Evolutionary conservation across 2,113 vertebrate species (phyloP).

Genomic region (Phalacrocorax brasilianus): DNA sequence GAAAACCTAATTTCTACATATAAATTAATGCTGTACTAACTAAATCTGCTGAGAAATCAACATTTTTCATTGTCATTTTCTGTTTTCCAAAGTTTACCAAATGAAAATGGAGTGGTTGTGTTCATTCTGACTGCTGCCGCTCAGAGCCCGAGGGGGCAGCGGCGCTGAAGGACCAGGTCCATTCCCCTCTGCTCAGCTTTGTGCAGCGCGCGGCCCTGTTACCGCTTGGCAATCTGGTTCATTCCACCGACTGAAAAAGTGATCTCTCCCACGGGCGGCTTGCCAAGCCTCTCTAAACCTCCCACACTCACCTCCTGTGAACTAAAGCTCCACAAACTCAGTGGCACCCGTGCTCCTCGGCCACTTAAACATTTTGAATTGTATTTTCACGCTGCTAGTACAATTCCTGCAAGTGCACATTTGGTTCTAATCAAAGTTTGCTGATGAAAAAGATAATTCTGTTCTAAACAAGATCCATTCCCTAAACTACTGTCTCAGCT

Average conservation of each 20-base stretch:
- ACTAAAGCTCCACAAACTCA: neutral
- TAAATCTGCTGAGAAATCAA: neutral
- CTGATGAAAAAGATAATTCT: neutral
- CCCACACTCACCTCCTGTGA: neutral
- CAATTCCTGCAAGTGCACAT: neutral
- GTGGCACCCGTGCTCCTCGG: neutral
- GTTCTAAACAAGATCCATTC: neutral
- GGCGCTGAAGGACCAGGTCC: neutral
- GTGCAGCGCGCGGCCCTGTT: neutral
- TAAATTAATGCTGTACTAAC: neutral
- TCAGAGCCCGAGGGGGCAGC: neutral
- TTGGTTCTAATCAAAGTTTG: neutral
- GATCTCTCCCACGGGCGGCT: neutral
- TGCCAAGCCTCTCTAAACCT: neutral
- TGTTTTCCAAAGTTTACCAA: neutral
- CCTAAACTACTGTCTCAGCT: neutral
- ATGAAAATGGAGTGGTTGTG: neutral
- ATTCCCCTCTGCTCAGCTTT: neutral
- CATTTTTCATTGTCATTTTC: neutral
- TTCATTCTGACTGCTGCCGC: neutral
- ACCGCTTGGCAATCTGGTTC: neutral
- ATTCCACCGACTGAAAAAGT: rapidly evolving
- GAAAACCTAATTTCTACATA: neutral
- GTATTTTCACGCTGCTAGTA: neutral
- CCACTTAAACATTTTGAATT: neutral